Evolutionary conservation across 1,140 invertebrate species (phyloP), one percentile per base, ranked within the genome.

Genomic region (Phortica variegata): DNA sequence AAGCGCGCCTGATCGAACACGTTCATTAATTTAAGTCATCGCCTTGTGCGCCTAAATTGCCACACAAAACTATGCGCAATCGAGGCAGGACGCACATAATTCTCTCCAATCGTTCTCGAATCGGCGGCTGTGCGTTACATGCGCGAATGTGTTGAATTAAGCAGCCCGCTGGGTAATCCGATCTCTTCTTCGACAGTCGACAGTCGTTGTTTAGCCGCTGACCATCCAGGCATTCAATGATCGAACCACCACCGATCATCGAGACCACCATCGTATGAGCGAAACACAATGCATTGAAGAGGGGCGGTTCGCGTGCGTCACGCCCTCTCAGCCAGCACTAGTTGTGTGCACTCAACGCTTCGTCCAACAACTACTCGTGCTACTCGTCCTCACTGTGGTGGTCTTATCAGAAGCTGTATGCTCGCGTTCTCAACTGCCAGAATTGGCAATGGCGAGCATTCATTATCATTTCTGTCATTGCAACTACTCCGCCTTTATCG

Each of bases 21-120:
- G 63, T 63, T 63, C 63, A 68, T 68, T 68, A 69, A 68, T 68
- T 68, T 63, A 68, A 68, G 63, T 68, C 63, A 56, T 47, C 49
- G 54, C 56, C 47, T 53, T 54, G 56, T 43, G n/a, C n/a, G n/a
- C 63, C 58, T 66, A 66, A 66, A 69, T 68, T 61, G 59, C 56
- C 55, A 37, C 58, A 58, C 60, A n/a, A n/a, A 60, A 52, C 61
- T 53, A 45, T 49, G 51, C 39, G 38, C 51, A 56, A 39, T 26
- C 41, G 49, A 46, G 18, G 26, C 33, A 36, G 45, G 31, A 42
- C n/a, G n/a, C n/a, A n/a, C n/a, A n/a, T n/a, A n/a, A n/a, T n/a
- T n/a, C n/a, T n/a, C n/a, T n/a, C n/a, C n/a, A n/a, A n/a, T n/a
- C n/a, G n/a, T n/a, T n/a, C n/a, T 44, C 39, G 48, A 49, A 31